Evolutionary conservation across 2,113 vertebrate genomes (phyloP).

Genomic region (Eleginops maclovinus): DNA sequence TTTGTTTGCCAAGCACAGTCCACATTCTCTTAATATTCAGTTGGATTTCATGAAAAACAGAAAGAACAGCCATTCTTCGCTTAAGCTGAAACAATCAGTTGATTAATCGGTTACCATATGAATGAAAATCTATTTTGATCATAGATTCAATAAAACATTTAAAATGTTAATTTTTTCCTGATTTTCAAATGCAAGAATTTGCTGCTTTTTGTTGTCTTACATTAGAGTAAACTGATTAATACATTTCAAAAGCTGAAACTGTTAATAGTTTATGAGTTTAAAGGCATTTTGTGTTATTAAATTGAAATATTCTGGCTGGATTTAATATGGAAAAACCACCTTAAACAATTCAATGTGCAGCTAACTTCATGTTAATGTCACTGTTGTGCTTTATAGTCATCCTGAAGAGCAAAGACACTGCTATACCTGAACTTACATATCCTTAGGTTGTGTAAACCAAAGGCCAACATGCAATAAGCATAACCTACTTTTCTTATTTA

Average conservation of each 20-base stretch:
- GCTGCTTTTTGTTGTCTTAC: too few species aligned
- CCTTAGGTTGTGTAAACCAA: background rate
- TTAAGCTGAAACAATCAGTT: background rate
- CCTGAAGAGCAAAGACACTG: background rate
- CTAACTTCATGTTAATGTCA: background rate
- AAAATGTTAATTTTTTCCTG: too few species aligned
- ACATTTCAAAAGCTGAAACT: too few species aligned
- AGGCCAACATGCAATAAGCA: background rate
- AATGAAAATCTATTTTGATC: too few species aligned
- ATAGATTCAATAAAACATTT: too few species aligned
- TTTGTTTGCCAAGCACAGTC: background rate
- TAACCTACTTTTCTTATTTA: background rate
- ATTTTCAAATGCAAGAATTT: background rate
- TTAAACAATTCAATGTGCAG: background rate
- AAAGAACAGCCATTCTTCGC: background rate
- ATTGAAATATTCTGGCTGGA: background rate
- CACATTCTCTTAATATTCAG: background rate
- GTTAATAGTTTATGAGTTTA: too few species aligned
- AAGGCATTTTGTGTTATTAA: conserved; percentile 18
- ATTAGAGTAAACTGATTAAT: background rate
- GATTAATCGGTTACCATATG: background rate
- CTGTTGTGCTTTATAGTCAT: background rate
- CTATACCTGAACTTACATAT: background rate
- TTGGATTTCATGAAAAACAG: background rate
- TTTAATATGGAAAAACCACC: too few species aligned